Evolutionary conservation across 2,797 vertebrate species (phyloP).

Genomic region (Myotis myotis): DNA sequence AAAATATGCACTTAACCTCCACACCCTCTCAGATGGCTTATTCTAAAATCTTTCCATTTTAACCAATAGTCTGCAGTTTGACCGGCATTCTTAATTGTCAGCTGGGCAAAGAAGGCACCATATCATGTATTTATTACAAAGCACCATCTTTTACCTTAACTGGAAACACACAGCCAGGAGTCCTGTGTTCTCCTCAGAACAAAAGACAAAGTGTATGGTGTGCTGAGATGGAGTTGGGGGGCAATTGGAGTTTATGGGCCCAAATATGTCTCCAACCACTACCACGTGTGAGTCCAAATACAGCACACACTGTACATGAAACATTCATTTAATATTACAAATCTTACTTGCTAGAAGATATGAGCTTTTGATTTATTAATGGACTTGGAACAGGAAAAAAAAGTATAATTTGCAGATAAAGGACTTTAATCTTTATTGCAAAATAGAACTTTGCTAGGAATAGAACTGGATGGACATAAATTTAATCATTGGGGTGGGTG

Average conservation of each 20-base stretch:
- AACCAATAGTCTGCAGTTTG: background rate
- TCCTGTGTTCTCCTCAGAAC: background rate
- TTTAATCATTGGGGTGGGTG: background rate
- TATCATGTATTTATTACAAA: background rate
- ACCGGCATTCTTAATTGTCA: background rate
- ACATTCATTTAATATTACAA: background rate
- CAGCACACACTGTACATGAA: background rate
- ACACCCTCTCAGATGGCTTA: background rate
- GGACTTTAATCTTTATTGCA: background rate
- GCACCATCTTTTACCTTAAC: background rate
- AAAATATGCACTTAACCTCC: background rate
- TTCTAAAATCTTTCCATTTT: conserved; percentile 11
- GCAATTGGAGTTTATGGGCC: background rate
- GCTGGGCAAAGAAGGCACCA: background rate
- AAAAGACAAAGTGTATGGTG: background rate
- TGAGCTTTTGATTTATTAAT: background rate
- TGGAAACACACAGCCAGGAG: background rate
- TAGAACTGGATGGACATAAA: background rate
- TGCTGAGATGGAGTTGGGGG: background rate
- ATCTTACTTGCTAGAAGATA: background rate
- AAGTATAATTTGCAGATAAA: background rate
- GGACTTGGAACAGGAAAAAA: background rate
- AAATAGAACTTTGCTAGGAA: background rate
- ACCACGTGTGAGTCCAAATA: background rate
- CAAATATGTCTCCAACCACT: background rate